Conservation (phyloP, 2,113 vertebrate species). For the Thalassarche chlororhynchos region DNA sequence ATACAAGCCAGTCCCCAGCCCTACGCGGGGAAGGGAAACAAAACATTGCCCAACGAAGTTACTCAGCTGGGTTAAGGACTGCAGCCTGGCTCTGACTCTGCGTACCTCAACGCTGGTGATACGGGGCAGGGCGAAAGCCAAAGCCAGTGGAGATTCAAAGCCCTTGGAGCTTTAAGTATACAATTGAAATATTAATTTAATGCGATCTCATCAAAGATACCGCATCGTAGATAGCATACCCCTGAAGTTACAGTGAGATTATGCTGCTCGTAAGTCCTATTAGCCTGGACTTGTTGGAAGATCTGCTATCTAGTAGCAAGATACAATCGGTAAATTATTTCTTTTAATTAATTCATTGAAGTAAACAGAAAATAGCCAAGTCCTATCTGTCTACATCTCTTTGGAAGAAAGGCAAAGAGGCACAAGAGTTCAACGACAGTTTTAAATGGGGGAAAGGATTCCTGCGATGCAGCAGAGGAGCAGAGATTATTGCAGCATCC, state of each 20-base stretch:
- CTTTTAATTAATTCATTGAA: constrained; percentile 11
- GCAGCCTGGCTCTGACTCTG: neutral
- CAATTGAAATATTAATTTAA: neutral
- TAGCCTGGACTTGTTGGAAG: constrained; percentile 1
- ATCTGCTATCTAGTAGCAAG: neutral
- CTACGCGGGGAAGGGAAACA: neutral
- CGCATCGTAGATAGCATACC: neutral
- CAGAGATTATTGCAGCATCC: neutral
- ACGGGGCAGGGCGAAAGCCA: neutral
- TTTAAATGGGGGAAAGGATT: neutral
- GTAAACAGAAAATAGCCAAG: neutral
- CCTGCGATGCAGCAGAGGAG: neutral
- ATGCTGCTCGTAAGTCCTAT: neutral
- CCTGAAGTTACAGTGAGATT: neutral
- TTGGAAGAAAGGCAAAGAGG: neutral
- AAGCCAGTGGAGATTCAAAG: neutral
- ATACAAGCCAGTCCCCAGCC: neutral
- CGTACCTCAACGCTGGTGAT: neutral
- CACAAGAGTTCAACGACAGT: neutral
- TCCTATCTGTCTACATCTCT: neutral
- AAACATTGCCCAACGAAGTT: neutral
- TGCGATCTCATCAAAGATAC: neutral
- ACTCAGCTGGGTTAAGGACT: neutral
- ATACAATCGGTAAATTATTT: neutral
- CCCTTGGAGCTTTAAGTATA: neutral